Conservation (phyloP, 2,888 invertebrate genomes). For the Volucella inanis region DNA sequence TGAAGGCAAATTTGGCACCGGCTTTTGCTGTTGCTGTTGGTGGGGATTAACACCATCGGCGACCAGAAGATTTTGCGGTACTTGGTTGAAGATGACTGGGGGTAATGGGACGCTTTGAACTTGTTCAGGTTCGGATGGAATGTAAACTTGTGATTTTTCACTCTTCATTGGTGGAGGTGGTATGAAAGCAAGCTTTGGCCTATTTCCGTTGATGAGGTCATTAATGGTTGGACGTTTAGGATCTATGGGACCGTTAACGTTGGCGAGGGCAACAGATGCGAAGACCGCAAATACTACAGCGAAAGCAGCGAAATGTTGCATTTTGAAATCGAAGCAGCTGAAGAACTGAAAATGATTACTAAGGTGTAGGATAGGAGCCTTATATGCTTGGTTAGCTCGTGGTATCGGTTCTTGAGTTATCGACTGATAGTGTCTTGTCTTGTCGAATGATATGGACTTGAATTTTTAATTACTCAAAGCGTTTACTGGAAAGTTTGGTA, state of each 20-base stretch:
- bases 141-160: conserved; percentile 2
- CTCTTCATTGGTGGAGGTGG: conserved; percentile 30
- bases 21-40: too few relatives aligned
- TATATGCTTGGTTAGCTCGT: conserved; percentile 40
- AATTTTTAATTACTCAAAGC: conserved; percentile 49
- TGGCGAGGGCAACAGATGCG: conserved; percentile 20
- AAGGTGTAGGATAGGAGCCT: neutral
- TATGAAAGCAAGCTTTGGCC: neutral
- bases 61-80: neutral
- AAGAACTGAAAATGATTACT: conserved; percentile 10
- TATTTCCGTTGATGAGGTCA: neutral
- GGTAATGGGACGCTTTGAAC: neutral
- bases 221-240: neutral
- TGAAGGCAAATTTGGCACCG: too few relatives aligned
- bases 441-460: conserved; percentile 45
- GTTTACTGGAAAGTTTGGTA: neutral
- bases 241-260: neutral
- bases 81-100: neutral
- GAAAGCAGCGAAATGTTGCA: conserved; percentile 37
- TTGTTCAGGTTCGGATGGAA: conserved; percentile 13
- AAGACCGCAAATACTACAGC: conserved; percentile 38
- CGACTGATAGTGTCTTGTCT: conserved; percentile 26
- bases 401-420: conserved; percentile 16
- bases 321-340: conserved; percentile 34
- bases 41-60: neutral